Conservation (phyloP, 2,113 vertebrate genomes). For the Alces alces region DNA sequence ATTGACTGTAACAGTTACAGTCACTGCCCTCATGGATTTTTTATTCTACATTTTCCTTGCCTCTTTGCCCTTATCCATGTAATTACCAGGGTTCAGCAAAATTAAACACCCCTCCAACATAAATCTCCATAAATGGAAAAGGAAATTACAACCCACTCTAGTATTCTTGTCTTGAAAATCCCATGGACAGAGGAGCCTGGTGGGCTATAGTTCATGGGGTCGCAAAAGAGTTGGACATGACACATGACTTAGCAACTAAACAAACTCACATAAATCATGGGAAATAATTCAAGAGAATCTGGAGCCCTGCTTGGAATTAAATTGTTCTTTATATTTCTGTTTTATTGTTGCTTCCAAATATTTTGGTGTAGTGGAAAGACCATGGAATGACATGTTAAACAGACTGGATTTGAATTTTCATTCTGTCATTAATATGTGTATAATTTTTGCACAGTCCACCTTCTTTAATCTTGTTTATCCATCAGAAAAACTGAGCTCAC, state of each 20-base stretch:
- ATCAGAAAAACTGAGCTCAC: not conserved
- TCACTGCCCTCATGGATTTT: not conserved
- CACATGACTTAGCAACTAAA: rapidly evolving
- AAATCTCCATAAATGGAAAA: not conserved
- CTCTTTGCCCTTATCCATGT: not conserved
- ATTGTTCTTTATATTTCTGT: not conserved
- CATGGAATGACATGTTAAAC: not conserved
- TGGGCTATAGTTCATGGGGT: not conserved
- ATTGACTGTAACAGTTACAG: not conserved
- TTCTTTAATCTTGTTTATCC: not conserved
- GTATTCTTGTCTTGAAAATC: not conserved
- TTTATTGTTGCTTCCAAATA: not conserved
- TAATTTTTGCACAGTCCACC: not conserved
- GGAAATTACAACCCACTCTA: not conserved
- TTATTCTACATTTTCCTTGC: not conserved
- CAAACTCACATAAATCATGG: not conserved
- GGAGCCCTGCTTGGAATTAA: not conserved
- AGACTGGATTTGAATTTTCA: not conserved
- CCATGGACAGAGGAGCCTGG: not conserved
- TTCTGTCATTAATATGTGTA: not conserved
- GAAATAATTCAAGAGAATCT: not conserved
- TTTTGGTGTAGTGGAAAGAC: not conserved
- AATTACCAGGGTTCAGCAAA: not conserved
- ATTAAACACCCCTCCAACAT: not conserved
- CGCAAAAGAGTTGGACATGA: rapidly evolving